phyloP scores from a whole-genome alignment of 2,888 invertebrate species.

The Andrena hattorfiana region DNA sequence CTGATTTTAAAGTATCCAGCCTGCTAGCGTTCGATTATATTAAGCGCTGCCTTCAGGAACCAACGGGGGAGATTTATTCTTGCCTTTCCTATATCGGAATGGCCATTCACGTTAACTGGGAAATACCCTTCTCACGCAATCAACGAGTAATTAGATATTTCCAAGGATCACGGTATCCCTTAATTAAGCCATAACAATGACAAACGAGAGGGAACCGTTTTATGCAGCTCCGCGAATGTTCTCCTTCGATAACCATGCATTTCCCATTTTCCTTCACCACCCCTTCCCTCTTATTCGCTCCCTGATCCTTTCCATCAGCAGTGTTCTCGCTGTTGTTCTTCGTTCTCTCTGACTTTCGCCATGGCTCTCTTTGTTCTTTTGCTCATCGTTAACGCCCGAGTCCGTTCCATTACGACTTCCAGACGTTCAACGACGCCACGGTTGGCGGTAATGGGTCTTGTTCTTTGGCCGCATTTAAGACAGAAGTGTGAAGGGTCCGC shows the following conservation, averaged over 20 bases:
- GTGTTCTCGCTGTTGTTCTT: conserved; percentile 19
- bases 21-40: conserved; percentile 13
- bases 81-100: conserved; percentile 32
- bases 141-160: conserved; percentile 74
- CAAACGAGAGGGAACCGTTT: conserved; percentile 61
- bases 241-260: conserved; percentile 59
- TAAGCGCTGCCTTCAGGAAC: neutral
- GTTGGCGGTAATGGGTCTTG: conserved; percentile 57
- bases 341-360: conserved; percentile 18
- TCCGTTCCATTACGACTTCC: conserved; percentile 57
- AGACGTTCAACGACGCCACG: conserved; percentile 48
- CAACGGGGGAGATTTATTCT: conserved; percentile 7
- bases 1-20: neutral
- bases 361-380: conserved; percentile 47
- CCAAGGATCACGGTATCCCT: conserved; percentile 69
- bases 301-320: neutral
- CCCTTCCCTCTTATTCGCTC: neutral
- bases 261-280: conserved; percentile 18
- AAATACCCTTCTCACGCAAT: conserved; percentile 67
- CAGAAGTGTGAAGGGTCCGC: conserved; percentile 35
- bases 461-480: conserved; percentile 54
- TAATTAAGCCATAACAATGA: conserved; percentile 77
- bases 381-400: conserved; percentile 58
- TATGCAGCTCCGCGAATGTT: conserved; percentile 18
- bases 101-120: conserved; percentile 68